phyloP scores from a whole-genome alignment of 2,113 vertebrate species.

The Empidonax traillii region DNA sequence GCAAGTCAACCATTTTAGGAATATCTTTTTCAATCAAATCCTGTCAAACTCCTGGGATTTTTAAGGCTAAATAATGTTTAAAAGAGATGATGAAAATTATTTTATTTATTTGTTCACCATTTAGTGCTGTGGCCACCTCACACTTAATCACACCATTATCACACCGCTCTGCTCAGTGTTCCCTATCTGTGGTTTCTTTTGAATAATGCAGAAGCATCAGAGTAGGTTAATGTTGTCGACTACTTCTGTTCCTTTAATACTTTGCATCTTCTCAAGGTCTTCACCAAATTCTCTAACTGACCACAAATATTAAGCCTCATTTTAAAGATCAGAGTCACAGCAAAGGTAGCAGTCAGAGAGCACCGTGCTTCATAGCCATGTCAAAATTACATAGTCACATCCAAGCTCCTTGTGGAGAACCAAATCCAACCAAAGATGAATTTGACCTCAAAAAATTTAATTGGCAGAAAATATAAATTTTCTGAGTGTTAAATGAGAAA shows the following conservation, averaged over 20 bases:
- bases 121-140: not conserved
- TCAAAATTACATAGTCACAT: not conserved
- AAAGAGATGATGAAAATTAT: not conserved
- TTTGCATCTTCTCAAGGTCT: not conserved
- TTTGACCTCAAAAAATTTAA: not conserved
- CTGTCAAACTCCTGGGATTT: not conserved
- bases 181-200: not conserved
- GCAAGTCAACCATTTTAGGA: not conserved
- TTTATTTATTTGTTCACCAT: not conserved
- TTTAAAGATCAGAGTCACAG: not conserved
- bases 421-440: not conserved
- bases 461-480: not conserved
- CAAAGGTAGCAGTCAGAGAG: not conserved
- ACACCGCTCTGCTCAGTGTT: not conserved
- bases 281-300: not conserved
- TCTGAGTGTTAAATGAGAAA: not conserved
- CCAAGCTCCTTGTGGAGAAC: not conserved
- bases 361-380: not conserved
- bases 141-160: no score
- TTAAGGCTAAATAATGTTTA: not conserved
- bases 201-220: not conserved
- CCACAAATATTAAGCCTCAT: not conserved
- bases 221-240: not conserved
- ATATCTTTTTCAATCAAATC: not conserved
- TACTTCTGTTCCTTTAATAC: not conserved